Conservation (phyloP, 2,888 invertebrate species). For the Melolontha melolontha region DNA sequence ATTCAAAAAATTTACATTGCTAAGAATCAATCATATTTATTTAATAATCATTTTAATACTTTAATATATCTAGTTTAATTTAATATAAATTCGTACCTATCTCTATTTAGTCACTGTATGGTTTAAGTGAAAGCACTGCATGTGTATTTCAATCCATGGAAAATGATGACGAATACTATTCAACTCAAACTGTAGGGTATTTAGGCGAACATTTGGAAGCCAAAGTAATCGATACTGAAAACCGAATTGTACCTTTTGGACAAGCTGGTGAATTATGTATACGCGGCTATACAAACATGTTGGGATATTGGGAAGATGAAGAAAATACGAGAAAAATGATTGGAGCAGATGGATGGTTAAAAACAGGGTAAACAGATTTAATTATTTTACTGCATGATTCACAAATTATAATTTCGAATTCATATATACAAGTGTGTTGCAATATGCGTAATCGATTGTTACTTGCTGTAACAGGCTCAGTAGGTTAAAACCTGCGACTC, state of each 20-base stretch:
- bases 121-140: slow-evolving; percentile 72
- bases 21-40: no score
- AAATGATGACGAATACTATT: slow-evolving; percentile 64
- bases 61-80: no score
- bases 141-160: slow-evolving; percentile 69
- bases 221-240: slow-evolving; percentile 76
- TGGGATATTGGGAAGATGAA: slow-evolving; percentile 84
- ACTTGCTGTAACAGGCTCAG: no score
- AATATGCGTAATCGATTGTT: no score
- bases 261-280: slow-evolving; percentile 80
- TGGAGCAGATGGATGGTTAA: slow-evolving; percentile 80
- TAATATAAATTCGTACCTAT: no score
- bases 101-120: slow-evolving; percentile 69
- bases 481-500: no score
- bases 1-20: no score
- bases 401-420: no score
- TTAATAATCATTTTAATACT: no score
- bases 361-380: slow-evolving; percentile 74
- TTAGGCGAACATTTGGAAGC: slow-evolving; percentile 71
- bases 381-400: slow-evolving; percentile 20
- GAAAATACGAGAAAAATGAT: slow-evolving; percentile 79
- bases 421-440: no score
- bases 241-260: slow-evolving; percentile 76
- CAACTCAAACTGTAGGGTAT: slow-evolving; percentile 69
- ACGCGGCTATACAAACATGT: slow-evolving; percentile 83